Evolutionary conservation across 1,140 invertebrate species (phyloP).

Genomic region (Drosophila obscura): DNA sequence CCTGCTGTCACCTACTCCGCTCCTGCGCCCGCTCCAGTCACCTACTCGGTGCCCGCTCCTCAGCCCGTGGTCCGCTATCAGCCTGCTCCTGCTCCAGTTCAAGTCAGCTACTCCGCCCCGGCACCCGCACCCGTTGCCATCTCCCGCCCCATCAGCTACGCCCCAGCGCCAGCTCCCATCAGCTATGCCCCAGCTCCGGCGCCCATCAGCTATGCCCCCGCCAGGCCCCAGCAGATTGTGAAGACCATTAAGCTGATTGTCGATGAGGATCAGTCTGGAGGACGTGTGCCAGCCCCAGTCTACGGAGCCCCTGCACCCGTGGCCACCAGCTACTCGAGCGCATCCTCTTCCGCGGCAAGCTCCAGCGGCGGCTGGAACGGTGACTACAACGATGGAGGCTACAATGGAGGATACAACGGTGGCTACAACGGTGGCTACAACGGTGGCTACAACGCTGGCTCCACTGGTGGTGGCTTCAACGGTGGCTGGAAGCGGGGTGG

Average conservation of each 20-base stretch:
- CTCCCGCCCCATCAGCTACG: conserved; percentile 22
- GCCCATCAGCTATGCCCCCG: conserved; percentile 17
- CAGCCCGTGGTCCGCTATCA: conserved; percentile 20
- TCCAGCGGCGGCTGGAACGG: conserved; percentile 29
- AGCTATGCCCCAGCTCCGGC: conserved; percentile 20
- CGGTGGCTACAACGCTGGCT: conserved; percentile 25
- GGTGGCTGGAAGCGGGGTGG: conserved; percentile 71
- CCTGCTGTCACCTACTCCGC: conserved; percentile 24
- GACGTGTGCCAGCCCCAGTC: conserved; percentile 46
- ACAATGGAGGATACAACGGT: conserved; percentile 18
- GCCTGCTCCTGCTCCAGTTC: conserved; percentile 28
- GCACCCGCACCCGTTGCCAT: conserved; percentile 20
- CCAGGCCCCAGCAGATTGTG: conserved; percentile 57
- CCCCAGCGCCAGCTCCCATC: conserved; percentile 23
- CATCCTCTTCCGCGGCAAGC: conserved; percentile 36
- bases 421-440: conserved; percentile 44
- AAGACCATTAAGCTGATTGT: conserved; percentile 77
- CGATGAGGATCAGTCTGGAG: conserved; percentile 47
- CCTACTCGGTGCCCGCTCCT: conserved; percentile 33
- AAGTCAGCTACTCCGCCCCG: conserved; percentile 17
- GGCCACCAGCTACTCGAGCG: conserved; percentile 34
- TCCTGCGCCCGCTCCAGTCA: conserved; percentile 35
- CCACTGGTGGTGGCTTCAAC: conserved; percentile 20
- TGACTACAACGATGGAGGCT: conserved; percentile 28
- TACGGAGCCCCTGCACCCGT: conserved; percentile 66